Evolutionary conservation across 2,797 vertebrate genomes (phyloP).

Genomic region (Sarcophilus harrisii): DNA sequence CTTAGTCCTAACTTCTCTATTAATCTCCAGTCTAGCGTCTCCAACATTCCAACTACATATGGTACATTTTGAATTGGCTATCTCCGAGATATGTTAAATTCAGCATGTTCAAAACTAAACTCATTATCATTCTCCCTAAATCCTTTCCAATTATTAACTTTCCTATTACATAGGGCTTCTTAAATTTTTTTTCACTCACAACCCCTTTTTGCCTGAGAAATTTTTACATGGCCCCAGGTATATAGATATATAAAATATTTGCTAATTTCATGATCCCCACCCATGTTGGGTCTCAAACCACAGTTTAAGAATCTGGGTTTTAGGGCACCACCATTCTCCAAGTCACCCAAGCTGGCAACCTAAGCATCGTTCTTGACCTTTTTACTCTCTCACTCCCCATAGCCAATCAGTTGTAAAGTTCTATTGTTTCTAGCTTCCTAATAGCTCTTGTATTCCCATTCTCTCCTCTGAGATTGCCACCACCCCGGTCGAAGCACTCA

Average conservation of each 20-base stretch:
- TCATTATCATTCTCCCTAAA: not conserved
- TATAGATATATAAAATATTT: too few relatives aligned
- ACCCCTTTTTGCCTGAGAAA: too few relatives aligned
- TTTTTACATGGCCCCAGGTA: too few relatives aligned
- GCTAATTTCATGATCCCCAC: too few relatives aligned
- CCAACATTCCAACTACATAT: not conserved
- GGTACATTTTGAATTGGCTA: not conserved
- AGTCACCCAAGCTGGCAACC: not conserved
- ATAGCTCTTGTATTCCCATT: not conserved
- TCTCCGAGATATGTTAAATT: not conserved
- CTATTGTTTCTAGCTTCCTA: not conserved
- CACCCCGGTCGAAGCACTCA: not conserved
- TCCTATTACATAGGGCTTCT: not conserved
- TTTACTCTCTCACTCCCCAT: not conserved
- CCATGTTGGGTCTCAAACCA: too few relatives aligned
- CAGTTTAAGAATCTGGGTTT: too few relatives aligned
- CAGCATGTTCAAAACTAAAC: not conserved
- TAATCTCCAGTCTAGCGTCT: not conserved
- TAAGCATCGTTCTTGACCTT: not conserved
- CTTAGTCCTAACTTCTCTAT: not conserved
- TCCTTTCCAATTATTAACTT: not conserved
- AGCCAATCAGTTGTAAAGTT: not conserved
- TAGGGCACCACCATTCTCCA: not conserved
- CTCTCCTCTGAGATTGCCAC: not conserved
- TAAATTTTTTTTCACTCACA: too few relatives aligned